Evolutionary conservation across 2,113 vertebrate genomes (phyloP), one percentile per base, ranked within the genome.

Genomic region (Thryonomys swinderianus): DNA sequence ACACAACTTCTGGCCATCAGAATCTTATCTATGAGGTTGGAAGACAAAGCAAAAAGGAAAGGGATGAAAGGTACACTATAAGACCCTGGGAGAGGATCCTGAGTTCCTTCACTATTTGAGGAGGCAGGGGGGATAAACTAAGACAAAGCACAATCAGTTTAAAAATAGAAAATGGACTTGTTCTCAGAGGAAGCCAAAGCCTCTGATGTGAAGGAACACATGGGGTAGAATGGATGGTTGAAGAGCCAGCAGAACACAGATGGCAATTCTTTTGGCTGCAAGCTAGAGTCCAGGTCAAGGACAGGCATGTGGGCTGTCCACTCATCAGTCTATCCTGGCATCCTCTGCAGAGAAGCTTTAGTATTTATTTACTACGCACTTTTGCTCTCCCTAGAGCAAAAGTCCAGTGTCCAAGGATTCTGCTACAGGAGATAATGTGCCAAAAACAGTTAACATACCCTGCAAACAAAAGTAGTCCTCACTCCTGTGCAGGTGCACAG

Each of bases 11-110:
- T 59, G 32, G 64, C 23, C 71, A 71, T 34, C 73, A 32, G 16
- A 82, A 73, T 53, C 23, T 30, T 6, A 59, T 16, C 61, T 73
- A 32, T 20, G 51, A 95, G 25, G 30, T 0, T 59, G 32, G 76
- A 86, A 86, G 51, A 78, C 17, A 78, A 71, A 81, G 40, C 21
- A 42, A 80, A 79, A 64, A 96, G 45, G 81, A 66, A 81, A 92
- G 83, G 76, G 74, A 91, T 14, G 11, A 61, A 13, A n/a, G 23
- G 0, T 18, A 18, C 0, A 78, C 18, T 76, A 20, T 1, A 80
- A 12, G 48, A 51, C 21, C 32, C 12, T 5, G 1, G n/a, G n/a
- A n/a, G n/a, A 8, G 25, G 20, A 18, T 10, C 16, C 23, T 57
- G 55, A 61, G 16, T 62, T 91, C 17, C 64, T 64, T 79, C 34